Evolutionary conservation across 2,797 vertebrate species (phyloP).

Genomic region (Dicrostonyx torquatus): DNA sequence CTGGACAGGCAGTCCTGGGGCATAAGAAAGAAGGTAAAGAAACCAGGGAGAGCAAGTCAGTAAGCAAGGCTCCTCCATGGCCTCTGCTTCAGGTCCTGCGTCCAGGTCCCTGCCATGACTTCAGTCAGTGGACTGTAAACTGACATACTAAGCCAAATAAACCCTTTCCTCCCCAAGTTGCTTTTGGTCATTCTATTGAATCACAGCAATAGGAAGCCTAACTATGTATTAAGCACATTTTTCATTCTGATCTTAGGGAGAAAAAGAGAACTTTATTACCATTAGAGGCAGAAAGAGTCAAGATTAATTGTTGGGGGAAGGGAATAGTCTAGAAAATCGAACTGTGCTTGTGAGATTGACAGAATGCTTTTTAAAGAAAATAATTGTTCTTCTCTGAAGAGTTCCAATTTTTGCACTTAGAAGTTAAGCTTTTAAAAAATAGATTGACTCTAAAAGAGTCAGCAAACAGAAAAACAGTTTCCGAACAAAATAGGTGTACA

Average conservation of each 20-base stretch:
- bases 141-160: background rate
- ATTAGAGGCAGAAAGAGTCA: background rate
- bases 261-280: background rate
- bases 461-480: constrained; percentile 22
- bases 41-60: background rate
- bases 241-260: background rate
- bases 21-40: background rate
- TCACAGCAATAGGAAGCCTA: background rate
- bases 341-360: constrained; percentile 5
- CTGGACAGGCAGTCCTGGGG: too few relatives aligned
- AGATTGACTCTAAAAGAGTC: constrained; percentile 49
- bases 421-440: constrained; percentile 53
- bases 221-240: background rate
- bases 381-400: constrained; percentile 34
- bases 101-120: background rate
- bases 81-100: too few relatives aligned
- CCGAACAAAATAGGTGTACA: background rate
- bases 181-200: background rate
- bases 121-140: background rate
- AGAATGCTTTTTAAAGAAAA: constrained; percentile 54
- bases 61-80: background rate
- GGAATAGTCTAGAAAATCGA: constrained; percentile 13
- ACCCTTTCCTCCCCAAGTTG: background rate
- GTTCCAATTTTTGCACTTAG: constrained; percentile 44
- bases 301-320: constrained; percentile 30